These are phyloP conservation scores for Streptopelia turtur DNA, from an alignment of 2,797 vertebrate genomes.

Conservation along the genomic window DNA sequence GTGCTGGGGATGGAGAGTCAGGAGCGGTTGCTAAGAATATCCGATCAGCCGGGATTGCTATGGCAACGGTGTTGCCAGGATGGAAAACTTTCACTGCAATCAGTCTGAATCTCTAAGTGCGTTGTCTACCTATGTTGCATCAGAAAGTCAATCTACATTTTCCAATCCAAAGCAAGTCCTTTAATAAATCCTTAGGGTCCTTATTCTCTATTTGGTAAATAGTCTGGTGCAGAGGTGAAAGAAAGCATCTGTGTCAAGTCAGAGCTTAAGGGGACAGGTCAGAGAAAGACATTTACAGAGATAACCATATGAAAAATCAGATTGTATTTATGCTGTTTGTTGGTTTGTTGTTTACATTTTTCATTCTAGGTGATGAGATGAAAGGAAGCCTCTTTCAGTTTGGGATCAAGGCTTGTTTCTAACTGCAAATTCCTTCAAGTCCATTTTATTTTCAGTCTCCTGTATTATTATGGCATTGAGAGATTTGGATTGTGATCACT, in stretches of 20 bases:
- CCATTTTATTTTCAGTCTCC: not conserved
- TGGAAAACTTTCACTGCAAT: slow-evolving; percentile 70
- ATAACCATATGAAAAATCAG: not conserved
- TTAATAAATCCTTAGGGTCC: not conserved
- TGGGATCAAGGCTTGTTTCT: not conserved
- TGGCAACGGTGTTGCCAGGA: slow-evolving; percentile 83
- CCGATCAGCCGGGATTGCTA: slow-evolving; percentile 78
- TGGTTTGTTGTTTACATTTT: not conserved
- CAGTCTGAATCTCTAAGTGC: slow-evolving; percentile 57
- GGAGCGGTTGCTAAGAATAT: slow-evolving; percentile 85
- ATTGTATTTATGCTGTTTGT: not conserved
- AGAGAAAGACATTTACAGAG: not conserved
- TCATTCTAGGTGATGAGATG: not conserved
- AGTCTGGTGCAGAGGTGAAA: not conserved
- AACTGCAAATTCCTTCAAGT: not conserved
- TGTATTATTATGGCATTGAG: not conserved
- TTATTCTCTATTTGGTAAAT: rapidly evolving
- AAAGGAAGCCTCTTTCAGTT: not conserved
- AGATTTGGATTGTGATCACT: not conserved
- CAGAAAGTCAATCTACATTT: not conserved
- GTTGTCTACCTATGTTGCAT: slow-evolving; percentile 17
- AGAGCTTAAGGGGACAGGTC: not conserved
- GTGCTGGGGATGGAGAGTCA: slow-evolving; percentile 57
- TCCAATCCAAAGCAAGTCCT: not conserved
- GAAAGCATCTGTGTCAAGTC: not conserved